These are phyloP conservation scores for Protophormia terraenovae DNA, from an alignment of 2,888 invertebrate species.

Conservation along the genomic window DNA sequence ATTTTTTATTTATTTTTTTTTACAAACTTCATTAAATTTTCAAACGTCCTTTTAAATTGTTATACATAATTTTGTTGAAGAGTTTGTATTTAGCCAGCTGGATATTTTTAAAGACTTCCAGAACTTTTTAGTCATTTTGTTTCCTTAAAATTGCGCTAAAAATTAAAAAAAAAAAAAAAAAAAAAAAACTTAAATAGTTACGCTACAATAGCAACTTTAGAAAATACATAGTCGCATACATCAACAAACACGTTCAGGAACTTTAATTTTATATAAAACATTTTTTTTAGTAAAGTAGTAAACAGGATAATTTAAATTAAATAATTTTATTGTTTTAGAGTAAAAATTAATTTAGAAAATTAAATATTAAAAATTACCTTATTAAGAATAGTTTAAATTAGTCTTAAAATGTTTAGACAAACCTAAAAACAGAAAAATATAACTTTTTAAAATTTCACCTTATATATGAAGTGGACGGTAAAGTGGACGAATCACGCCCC, in stretches of 20 bases:
- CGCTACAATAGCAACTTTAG: not conserved
- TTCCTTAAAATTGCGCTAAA: not conserved
- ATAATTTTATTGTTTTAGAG: too few relatives aligned
- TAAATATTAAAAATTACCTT: too few relatives aligned
- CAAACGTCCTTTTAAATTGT: not conserved
- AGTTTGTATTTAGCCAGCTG: not conserved
- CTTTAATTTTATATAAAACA: not conserved
- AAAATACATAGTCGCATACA: not conserved
- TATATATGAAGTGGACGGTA: too few relatives aligned
- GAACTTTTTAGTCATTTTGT: not conserved
- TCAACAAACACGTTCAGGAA: conserved; percentile 36
- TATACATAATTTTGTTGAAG: not conserved
- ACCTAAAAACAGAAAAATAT: too few relatives aligned
- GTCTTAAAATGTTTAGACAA: too few relatives aligned
- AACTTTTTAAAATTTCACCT: too few relatives aligned
- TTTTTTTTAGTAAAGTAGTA: not conserved
- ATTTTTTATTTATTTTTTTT: not conserved
- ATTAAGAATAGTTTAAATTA: too few relatives aligned
- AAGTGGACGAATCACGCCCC: too few relatives aligned
- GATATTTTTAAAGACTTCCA: not conserved
- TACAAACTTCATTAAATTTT: not conserved
- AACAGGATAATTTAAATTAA: too few relatives aligned
- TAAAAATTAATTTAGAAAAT: too few relatives aligned
- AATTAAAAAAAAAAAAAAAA: not conserved
- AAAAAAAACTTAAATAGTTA: too few relatives aligned